These are phyloP conservation scores for Rhabdornis inornatus DNA, from an alignment of 2,113 vertebrate species.

Conservation along the genomic window DNA sequence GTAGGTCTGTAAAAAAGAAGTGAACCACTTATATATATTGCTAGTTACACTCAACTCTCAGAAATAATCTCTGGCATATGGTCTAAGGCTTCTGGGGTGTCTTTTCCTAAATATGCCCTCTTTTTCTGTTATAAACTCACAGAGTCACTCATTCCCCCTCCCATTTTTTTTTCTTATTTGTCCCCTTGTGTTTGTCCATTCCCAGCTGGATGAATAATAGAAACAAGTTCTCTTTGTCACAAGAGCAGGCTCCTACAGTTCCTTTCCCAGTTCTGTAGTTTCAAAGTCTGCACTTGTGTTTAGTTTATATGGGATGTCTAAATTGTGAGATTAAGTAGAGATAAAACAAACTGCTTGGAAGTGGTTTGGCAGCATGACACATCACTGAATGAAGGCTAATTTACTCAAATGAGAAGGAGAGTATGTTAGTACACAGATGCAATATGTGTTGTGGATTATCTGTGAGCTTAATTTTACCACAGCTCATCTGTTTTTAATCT, in stretches of 20 bases:
- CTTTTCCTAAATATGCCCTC: not conserved
- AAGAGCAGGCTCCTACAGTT: not conserved
- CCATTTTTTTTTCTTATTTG: not conserved
- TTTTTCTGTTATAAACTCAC: not conserved
- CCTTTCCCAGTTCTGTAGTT: not conserved
- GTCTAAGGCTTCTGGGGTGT: not conserved
- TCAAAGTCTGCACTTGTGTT: not conserved
- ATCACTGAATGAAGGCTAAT: conserved; percentile 18
- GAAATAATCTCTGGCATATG: not conserved
- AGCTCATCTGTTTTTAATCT: not conserved
- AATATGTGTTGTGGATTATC: not conserved
- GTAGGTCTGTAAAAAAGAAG: not conserved
- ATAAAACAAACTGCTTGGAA: conserved; percentile 10
- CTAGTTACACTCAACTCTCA: not conserved
- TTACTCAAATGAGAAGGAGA: conserved; percentile 8
- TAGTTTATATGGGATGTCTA: not conserved
- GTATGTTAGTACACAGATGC: not conserved
- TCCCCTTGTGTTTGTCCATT: not conserved
- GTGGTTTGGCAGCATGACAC: not conserved
- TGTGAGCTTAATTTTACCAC: not conserved
- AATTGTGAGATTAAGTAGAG: not conserved
- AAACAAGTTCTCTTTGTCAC: not conserved
- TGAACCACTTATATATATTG: not conserved
- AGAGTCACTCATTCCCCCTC: rapidly evolving
- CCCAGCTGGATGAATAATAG: not conserved